Percentiles rank a stretch among this genome's conserved stretches.
Evolutionary conservation across 92 coral and sea anemone species (phyloP).

Genomic region (Epizoanthus ramosus): DNA sequence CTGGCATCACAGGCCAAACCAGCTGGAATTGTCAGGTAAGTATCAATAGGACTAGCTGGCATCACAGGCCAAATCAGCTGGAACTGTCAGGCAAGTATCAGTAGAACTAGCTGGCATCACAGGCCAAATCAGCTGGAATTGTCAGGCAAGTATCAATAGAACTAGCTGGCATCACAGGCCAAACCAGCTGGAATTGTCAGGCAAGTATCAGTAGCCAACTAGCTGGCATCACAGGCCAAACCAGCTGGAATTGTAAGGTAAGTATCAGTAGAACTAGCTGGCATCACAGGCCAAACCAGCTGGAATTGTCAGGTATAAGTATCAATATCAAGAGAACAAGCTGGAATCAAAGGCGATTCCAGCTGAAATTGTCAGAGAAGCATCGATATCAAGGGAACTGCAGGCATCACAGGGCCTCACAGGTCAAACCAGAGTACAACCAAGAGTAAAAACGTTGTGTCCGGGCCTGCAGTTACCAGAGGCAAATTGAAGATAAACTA

Average conservation of each 20-base stretch:
- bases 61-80: constrained; percentile 77
- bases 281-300: constrained; percentile 79
- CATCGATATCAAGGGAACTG: background rate
- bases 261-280: constrained; percentile 21
- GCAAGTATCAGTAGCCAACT: constrained; percentile 32
- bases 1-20: constrained; percentile 79
- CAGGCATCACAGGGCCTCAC: constrained; percentile 70
- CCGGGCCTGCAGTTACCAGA: no score
- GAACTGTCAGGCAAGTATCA: constrained; percentile 75
- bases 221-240: constrained; percentile 73
- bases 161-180: constrained; percentile 69
- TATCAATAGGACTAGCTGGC: constrained; percentile 46
- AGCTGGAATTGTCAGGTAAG: constrained; percentile 88
- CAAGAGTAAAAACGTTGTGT: no score
- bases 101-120: constrained; percentile 52
- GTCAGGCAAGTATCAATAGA: constrained; percentile 63
- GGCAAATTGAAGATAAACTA: no score
- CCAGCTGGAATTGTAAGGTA: constrained; percentile 94
- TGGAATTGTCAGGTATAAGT: constrained; percentile 87
- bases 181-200: constrained; percentile 89
- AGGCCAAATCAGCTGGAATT: constrained; percentile 84
- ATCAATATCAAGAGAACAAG: background rate
- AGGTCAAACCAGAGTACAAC: constrained; percentile 79
- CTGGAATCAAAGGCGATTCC: constrained; percentile 78
- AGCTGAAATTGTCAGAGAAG: constrained; percentile 86